Percentiles rank a stretch among this genome's conserved stretches.
These are phyloP conservation scores for Platichthys stellatus DNA, from an alignment of 2,113 vertebrate species.

Conservation along the genomic window DNA sequence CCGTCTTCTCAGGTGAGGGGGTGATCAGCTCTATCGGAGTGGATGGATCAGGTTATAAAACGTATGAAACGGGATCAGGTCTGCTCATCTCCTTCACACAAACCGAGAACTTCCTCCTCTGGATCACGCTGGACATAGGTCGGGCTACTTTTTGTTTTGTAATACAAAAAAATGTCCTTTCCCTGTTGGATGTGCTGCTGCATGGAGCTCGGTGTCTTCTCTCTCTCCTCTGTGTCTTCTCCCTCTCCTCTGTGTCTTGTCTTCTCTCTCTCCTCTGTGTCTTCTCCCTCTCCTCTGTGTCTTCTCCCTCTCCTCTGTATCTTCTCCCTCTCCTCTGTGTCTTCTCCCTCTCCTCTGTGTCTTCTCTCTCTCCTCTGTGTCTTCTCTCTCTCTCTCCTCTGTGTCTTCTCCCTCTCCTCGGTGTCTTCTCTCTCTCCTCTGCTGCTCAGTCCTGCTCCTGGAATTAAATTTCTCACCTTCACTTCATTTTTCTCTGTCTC, in stretches of 20 bases:
- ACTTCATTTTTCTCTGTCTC: conserved; percentile 7
- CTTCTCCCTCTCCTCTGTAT: too few species aligned
- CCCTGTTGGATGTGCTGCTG: background rate
- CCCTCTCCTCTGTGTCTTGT: too few species aligned
- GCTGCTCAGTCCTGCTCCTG: background rate
- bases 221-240: background rate
- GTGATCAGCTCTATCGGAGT: conserved; percentile 84
- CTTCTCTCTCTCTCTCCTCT: too few species aligned
- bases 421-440: too few species aligned
- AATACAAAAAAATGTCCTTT: background rate
- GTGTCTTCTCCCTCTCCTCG: background rate
- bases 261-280: too few species aligned
- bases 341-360: too few species aligned
- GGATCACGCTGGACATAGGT: conserved; percentile 85
- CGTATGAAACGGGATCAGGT: conserved; percentile 79
- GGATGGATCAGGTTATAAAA: conserved; percentile 84
- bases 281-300: too few species aligned
- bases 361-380: too few species aligned
- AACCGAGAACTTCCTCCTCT: conserved; percentile 85
- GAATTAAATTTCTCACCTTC: background rate
- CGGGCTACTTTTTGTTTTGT: background rate
- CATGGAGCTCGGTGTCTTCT: background rate
- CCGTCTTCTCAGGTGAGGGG: conserved; percentile 76
- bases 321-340: too few species aligned
- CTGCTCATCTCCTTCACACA: conserved; percentile 80